Base-by-base conservation (phyloP, 2,113 vertebrate species). In the Protobothrops flavoviridis region DNA sequence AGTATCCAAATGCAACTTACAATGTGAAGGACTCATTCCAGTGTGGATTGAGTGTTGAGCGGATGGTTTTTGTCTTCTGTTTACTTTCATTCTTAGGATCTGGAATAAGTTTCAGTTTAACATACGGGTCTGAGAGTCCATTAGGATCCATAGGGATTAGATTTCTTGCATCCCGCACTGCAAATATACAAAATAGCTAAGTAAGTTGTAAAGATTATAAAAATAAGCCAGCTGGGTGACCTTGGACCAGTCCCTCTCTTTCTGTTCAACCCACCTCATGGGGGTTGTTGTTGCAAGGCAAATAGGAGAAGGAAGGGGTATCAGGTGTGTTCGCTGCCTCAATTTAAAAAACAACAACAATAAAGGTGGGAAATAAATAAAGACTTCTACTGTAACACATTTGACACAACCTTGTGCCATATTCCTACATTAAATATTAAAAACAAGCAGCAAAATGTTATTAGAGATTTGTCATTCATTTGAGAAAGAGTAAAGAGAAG, bases 81-180 rank as follows among this genome's bases (percentile, higher is more conserved):
- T 99, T 99, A 92, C 99, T 99, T 95, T 99, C 99, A 0, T 99
- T 99, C 97, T 99, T 99, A 33, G 99, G 99, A 93, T 99, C 99
- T 13, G 99, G 99, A 96, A 99, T 99, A 89, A 99, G 98, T 95
- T 99, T 99, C 96, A 99, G 98, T 96, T 99, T 99, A 88, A 99
- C 99, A 0, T 99, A 99, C 0, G 99, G 99, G 94, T 99, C 99
- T 85, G 99, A 99, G 93, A 99, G 98, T 85, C 99, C 99, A 29
- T 99, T 99, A 23, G 99, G 99, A 96, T 99, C 99, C 99, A 99
- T 99, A 26, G 99, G 99, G 96, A 99, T 99, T 88, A 99, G 97
- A 95, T 99, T 99, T 95, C 98, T 98, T 85, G 99, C 99, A 91
- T 99, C 99, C 91, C 98, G 97, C 93, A 99, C 99, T 99, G 97